A percentile compares a stretch with the other conserved stretches of the same genome.
Conservation (phyloP, 64 coral and sea anemone species). For the Acropora tenuis region DNA sequence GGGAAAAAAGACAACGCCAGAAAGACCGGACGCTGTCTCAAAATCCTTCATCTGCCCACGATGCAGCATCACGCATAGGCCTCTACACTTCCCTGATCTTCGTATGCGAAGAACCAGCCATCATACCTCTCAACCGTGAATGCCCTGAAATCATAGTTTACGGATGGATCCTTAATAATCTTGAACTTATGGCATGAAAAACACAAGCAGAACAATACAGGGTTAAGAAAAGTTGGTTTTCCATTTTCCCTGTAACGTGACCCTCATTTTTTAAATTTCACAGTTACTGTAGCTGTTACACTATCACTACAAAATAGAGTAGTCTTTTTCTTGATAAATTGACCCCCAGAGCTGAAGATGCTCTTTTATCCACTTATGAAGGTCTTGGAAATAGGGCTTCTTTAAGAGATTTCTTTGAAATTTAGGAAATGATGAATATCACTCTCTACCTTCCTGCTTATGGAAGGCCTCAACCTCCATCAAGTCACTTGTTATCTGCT, state of each 20-base stretch:
- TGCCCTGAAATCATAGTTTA: conserved; percentile 10
- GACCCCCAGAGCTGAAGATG: conserved; percentile 21
- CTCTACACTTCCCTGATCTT: too few species aligned
- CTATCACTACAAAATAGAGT: background rate
- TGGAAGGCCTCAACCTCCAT: background rate
- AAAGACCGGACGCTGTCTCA: too few species aligned
- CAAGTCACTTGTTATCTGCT: conserved; percentile 14
- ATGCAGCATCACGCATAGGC: too few species aligned
- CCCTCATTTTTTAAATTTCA: background rate
- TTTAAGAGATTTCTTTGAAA: conserved; percentile 9
- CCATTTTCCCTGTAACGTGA: background rate
- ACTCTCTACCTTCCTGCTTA: conserved; percentile 6
- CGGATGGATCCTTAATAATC: background rate
- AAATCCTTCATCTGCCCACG: too few species aligned
- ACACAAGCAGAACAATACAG: conserved; percentile 1
- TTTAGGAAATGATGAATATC: conserved; percentile 12
- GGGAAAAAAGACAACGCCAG: too few species aligned
- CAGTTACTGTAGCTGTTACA: conserved; percentile 7
- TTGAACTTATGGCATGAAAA: conserved; percentile 6
- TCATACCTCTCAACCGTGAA: conserved; percentile 4
- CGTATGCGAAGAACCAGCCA: too few species aligned
- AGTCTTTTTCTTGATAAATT: conserved; percentile 26
- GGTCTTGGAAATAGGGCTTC: conserved; percentile 19
- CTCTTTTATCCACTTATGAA: conserved; percentile 35
- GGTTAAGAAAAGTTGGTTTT: conserved; percentile 18